Evolutionary conservation across 2,888 invertebrate genomes (phyloP).

Genomic region (Unio delphinus): DNA sequence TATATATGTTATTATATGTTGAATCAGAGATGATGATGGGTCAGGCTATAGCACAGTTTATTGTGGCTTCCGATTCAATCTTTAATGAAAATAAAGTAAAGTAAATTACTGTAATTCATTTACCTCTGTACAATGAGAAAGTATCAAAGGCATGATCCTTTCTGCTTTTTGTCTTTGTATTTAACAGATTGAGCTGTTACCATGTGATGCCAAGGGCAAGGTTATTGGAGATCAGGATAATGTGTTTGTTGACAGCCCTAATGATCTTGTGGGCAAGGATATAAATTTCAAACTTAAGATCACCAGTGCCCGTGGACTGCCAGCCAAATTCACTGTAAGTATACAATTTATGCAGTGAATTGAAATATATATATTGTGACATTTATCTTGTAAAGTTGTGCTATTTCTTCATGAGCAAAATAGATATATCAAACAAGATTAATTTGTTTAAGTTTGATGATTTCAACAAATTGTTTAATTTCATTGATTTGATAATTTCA

Average conservation of each 20-base stretch:
- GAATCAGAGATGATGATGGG: too few species aligned
- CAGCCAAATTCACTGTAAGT: conserved; percentile 73
- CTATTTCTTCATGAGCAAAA: too few species aligned
- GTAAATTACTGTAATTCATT: conserved; percentile 2
- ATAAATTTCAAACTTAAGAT: conserved; percentile 74
- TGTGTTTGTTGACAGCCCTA: conserved; percentile 73
- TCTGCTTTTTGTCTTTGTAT: conserved; percentile 4
- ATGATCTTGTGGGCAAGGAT: conserved; percentile 73
- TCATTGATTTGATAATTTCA: too few species aligned
- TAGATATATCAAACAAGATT: too few species aligned
- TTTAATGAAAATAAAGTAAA: background rate
- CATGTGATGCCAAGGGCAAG: conserved; percentile 74
- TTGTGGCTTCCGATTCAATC: background rate
- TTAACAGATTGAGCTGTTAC: conserved; percentile 72
- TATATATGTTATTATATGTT: too few species aligned
- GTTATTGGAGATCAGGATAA: conserved; percentile 73
- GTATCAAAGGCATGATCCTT: background rate
- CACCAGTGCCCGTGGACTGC: conserved; percentile 73
- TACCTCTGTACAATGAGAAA: background rate
- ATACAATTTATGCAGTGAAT: background rate
- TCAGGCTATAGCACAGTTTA: too few species aligned
- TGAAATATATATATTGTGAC: too few species aligned
- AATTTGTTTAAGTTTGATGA: too few species aligned
- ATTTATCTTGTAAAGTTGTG: too few species aligned
- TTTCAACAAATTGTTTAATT: too few species aligned